Evolutionary conservation across 2,797 vertebrate species (phyloP).

Genomic region (Salmo trutta): DNA sequence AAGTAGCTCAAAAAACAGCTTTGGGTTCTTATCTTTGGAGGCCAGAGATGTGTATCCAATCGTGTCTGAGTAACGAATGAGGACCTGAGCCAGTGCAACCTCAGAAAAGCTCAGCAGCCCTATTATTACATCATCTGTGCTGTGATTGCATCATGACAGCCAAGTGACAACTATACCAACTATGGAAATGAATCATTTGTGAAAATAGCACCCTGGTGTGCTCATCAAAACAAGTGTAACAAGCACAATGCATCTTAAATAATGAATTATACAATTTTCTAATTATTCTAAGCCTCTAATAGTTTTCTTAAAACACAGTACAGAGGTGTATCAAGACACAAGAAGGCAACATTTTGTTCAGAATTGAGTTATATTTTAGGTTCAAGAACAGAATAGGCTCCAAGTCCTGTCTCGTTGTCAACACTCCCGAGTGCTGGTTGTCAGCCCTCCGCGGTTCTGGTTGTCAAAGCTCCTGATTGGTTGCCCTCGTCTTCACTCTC

Average conservation of each 20-base stretch:
- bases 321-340: neutral
- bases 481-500: neutral
- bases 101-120: neutral
- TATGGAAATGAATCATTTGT: neutral
- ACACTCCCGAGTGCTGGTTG: neutral
- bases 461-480: neutral
- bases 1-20: neutral
- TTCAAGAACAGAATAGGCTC: neutral
- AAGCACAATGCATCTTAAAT: neutral
- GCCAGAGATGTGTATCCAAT: neutral
- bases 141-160: neutral
- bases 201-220: conserved; percentile 7
- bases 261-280: neutral
- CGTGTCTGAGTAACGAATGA: neutral
- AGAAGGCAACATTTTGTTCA: neutral
- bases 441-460: neutral
- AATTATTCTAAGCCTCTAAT: neutral
- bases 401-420: neutral
- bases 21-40: neutral
- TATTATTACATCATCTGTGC: neutral
- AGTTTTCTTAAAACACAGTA: too few species aligned
- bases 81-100: too few species aligned
- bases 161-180: neutral
- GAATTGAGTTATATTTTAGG: neutral
- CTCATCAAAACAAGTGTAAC: neutral